Conservation (phyloP, 1,140 invertebrate genomes). For the Panagrolaimus sp. region DNA sequence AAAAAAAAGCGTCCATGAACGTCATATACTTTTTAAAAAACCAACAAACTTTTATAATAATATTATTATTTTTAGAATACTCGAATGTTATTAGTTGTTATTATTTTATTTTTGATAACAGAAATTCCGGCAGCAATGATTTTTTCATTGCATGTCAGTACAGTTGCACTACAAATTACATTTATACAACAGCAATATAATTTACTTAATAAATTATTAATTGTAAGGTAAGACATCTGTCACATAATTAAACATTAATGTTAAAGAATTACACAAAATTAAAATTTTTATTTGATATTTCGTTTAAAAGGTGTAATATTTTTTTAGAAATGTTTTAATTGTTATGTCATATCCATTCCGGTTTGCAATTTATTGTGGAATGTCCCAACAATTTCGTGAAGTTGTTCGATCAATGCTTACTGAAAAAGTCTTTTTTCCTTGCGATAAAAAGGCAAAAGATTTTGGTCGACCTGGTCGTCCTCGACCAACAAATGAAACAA, state of each 20-base stretch:
- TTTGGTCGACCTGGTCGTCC: background rate
- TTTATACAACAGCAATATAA: conserved; percentile 47
- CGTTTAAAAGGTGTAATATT: too few species aligned
- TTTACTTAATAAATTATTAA: conserved; percentile 51
- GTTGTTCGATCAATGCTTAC: conserved; percentile 39
- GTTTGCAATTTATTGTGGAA: conserved; percentile 55
- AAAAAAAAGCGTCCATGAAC: too few species aligned
- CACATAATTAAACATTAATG: too few species aligned
- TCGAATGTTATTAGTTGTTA: conserved; percentile 51
- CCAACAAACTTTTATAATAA: conserved; percentile 9
- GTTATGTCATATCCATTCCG: conserved; percentile 53
- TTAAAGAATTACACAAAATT: too few species aligned
- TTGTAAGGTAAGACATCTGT: conserved; percentile 43
- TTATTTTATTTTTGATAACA: conserved; percentile 50
- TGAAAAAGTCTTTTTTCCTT: conserved; percentile 23
- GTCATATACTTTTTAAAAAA: too few species aligned
- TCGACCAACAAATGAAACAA: conserved; percentile 4
- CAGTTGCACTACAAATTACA: conserved; percentile 44
- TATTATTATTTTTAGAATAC: conserved; percentile 39
- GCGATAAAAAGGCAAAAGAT: conserved; percentile 17
- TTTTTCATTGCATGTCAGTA: conserved; percentile 47
- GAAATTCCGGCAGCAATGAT: conserved; percentile 55
- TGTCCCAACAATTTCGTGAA: conserved; percentile 54
- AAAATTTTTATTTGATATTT: too few species aligned
- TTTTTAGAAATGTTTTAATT: conserved; percentile 52